A percentile compares a stretch with the other conserved stretches of the same genome.
Evolutionary conservation across 2,888 invertebrate genomes (phyloP).

Genomic region (Toxonevra muliebris): DNA sequence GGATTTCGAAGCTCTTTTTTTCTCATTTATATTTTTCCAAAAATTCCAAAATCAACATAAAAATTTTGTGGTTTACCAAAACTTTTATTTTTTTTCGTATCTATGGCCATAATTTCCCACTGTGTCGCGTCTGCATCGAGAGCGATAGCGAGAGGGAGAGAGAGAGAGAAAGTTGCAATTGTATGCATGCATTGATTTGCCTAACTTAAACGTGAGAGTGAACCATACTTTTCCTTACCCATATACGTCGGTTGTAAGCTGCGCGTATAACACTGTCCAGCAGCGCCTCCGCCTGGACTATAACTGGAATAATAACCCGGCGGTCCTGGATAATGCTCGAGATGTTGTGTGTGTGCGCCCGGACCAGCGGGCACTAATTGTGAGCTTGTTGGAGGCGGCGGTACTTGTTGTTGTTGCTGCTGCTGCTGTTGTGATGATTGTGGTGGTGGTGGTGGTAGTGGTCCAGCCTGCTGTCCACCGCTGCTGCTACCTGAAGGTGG

Average conservation of each 20-base stretch:
- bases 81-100: too few species aligned
- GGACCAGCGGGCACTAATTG: constrained; percentile 64
- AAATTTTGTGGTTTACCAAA: too few species aligned
- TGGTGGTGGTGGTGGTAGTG: constrained; percentile 38
- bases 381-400: constrained; percentile 56
- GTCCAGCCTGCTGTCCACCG: constrained; percentile 36
- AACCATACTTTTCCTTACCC: constrained; percentile 67
- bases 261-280: constrained; percentile 70
- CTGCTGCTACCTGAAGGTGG: constrained; percentile 39
- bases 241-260: constrained; percentile 65
- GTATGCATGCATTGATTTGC: constrained; percentile 14
- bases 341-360: constrained; percentile 64
- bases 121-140: too few species aligned
- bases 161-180: neutral
- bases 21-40: too few species aligned
- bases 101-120: too few species aligned
- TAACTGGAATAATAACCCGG: constrained; percentile 70
- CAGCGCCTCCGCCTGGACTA: constrained; percentile 62
- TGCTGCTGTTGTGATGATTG: constrained; percentile 48
- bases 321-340: constrained; percentile 68
- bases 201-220: neutral
- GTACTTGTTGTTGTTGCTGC: constrained; percentile 40
- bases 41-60: too few species aligned
- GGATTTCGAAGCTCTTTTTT: too few species aligned
- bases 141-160: too few species aligned